Conservation (phyloP, 2,888 invertebrate genomes). For the Alviniconcha strummeri region DNA sequence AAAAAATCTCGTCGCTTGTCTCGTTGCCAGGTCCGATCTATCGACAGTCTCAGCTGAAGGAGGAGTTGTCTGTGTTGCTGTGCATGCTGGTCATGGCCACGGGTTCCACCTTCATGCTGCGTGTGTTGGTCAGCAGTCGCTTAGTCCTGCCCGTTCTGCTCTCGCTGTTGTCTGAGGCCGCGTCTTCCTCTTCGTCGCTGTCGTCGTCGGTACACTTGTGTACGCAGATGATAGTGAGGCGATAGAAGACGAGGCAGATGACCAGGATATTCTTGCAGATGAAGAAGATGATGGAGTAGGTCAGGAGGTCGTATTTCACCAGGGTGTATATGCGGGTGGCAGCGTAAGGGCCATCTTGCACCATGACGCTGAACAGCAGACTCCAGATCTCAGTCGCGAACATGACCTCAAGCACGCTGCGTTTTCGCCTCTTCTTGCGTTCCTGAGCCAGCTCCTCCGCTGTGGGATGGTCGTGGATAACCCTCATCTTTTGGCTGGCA, state of each 20-base stretch:
- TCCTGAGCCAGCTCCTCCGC: neutral
- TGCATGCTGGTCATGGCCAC: too few relatives aligned
- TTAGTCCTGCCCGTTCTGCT: neutral
- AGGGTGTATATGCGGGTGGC: slow-evolving; percentile 62
- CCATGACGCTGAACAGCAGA: slow-evolving; percentile 72
- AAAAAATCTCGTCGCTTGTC: too few relatives aligned
- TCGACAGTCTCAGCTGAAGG: too few relatives aligned
- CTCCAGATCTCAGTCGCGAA: slow-evolving; percentile 73
- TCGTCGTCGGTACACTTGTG: neutral
- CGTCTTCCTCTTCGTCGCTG: slow-evolving; percentile 1
- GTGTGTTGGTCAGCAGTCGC: neutral
- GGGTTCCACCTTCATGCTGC: neutral
- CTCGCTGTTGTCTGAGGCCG: neutral
- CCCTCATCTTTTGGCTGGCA: slow-evolving; percentile 23
- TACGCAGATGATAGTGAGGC: slow-evolving; percentile 39
- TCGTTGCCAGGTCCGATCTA: too few relatives aligned
- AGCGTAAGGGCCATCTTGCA: slow-evolving; percentile 76
- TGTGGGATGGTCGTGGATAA: neutral
- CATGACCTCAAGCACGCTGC: slow-evolving; percentile 33
- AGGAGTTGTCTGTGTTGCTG: too few relatives aligned
- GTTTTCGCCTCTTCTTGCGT: slow-evolving; percentile 2
- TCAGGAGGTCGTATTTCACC: slow-evolving; percentile 57
- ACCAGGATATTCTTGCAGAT: slow-evolving; percentile 64
- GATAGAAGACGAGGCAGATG: slow-evolving; percentile 58
- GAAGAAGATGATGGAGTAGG: slow-evolving; percentile 70